Conservation (phyloP, 1,140 invertebrate genomes). For the Hyles vespertilio region DNA sequence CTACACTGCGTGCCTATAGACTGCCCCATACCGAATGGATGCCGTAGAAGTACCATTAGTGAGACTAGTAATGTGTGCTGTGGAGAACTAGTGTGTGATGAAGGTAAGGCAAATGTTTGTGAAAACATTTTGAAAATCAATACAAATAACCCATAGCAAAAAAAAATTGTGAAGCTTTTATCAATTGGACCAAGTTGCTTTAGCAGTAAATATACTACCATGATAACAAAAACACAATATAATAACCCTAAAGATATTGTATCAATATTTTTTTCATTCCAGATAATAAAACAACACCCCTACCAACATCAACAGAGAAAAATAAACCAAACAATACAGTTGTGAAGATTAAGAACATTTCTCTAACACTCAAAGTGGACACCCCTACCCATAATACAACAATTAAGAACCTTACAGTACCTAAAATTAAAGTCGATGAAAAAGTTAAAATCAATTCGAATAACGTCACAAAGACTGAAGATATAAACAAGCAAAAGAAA, state of each 20-base stretch:
- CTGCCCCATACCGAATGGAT: constrained; percentile 36
- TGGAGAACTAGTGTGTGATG: constrained; percentile 50
- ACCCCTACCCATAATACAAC: background rate
- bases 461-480: too few relatives aligned
- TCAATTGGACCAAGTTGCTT: too few relatives aligned
- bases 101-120: constrained; percentile 29
- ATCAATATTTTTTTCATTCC: constrained; percentile 2
- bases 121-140: background rate
- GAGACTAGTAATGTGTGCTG: constrained; percentile 44
- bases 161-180: too few relatives aligned
- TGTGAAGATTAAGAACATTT: constrained; percentile 3
- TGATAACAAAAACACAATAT: too few relatives aligned
- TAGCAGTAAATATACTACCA: too few relatives aligned
- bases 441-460: too few relatives aligned
- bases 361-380: constrained; percentile 5
- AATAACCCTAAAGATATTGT: too few relatives aligned
- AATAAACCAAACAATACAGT: background rate
- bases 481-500: too few relatives aligned
- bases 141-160: too few relatives aligned
- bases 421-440: background rate
- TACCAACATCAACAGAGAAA: constrained; percentile 2
- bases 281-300: constrained; percentile 3
- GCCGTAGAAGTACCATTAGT: constrained; percentile 27
- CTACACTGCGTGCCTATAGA: constrained; percentile 42
- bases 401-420: background rate